These are phyloP conservation scores for Drepanosiphum platanoidis DNA, from an alignment of 2,888 invertebrate genomes.

Conservation along the genomic window DNA sequence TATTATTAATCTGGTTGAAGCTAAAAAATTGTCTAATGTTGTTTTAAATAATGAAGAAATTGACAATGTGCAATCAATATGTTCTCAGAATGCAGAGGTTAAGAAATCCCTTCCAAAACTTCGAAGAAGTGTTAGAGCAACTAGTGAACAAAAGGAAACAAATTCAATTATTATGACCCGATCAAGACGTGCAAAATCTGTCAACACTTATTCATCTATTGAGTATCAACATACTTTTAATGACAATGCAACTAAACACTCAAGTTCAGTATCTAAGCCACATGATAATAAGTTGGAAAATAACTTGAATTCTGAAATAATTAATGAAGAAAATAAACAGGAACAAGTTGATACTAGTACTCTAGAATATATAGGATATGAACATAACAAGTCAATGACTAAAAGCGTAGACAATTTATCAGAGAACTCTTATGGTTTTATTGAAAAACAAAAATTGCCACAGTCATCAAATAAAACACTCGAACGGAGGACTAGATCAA, in stretches of 20 bases:
- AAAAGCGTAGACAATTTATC: too few species aligned
- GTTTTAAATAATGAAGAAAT: background rate
- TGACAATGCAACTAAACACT: background rate
- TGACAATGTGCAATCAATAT: background rate
- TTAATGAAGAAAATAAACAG: too few species aligned
- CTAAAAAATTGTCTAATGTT: background rate
- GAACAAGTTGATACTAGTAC: too few species aligned
- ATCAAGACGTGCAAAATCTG: conserved; percentile 8
- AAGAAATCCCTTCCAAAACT: background rate
- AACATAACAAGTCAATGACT: too few species aligned
- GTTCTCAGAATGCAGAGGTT: background rate
- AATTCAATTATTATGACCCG: background rate
- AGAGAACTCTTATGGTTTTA: too few species aligned
- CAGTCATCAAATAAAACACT: background rate
- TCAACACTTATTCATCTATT: background rate
- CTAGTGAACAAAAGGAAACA: background rate
- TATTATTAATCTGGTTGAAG: background rate
- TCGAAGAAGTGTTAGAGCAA: background rate
- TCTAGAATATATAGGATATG: too few species aligned
- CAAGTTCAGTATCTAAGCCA: background rate
- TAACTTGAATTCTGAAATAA: background rate
- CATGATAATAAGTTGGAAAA: too few species aligned
- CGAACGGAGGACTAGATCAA: background rate
- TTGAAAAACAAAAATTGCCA: background rate
- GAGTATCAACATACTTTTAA: background rate